Evolutionary conservation across 2,113 vertebrate species (phyloP), one percentile per base, ranked within the genome.

Genomic region (Lasiurus cinereus): DNA sequence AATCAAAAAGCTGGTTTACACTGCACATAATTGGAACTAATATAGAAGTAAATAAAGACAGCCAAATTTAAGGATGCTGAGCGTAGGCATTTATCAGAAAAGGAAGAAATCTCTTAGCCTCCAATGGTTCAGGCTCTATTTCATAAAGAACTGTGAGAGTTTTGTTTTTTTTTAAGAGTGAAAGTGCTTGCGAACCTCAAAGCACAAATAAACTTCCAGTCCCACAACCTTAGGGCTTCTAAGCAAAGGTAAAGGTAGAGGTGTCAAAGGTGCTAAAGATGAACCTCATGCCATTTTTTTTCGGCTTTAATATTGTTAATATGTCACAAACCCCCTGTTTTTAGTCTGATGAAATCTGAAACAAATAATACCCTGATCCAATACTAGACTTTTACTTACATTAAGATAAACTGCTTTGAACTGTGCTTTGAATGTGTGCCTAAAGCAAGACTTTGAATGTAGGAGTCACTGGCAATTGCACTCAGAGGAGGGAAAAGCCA

Each of bases 1-100:
- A 98, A 98, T 98, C 97, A 98, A 98, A 98, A 98, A 98, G 97
- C 98, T 85, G 97, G 95, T 98, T 98, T 97, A 92, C 97, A 76
- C 97, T 59, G 93, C 97, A 27, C 97, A 96, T 97, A 98, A 98
- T 96, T 97, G 97, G 95, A 98, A 98, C 90, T 98, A 95, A 98
- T 88, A 96, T 12, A 97, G 97, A 98, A 98, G 98, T 98, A 95
- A 98, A 98, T 95, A 2, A 83, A 97, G 97, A 97, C 97, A 98
- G 98, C 93, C 92, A 96, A 92, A 94, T 98, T 90, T 94, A 97
- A 97, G 97, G 98, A 98, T 98, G 98, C 97, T 97, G 98, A 97
- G 97, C 92, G 82, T 82, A 95, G 83, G 84, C 95, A 93, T 48
- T 97, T 86, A 87, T 97, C 91, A 80, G 97, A 94, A 39, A 33